Evolutionary conservation across 2,888 invertebrate species (phyloP).

Genomic region (Eueremaeus valkanovi): DNA sequence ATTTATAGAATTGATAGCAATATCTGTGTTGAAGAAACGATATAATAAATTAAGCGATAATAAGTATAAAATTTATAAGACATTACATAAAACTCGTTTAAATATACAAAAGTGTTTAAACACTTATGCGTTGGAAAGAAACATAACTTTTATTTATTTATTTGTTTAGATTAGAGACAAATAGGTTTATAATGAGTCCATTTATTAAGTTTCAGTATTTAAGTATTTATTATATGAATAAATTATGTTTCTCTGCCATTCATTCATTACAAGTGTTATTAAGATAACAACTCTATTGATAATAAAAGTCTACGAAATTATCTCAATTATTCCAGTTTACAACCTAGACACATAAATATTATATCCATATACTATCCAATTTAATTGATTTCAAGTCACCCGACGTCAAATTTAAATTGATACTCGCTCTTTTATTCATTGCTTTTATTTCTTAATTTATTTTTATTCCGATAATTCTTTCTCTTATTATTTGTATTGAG

Average conservation of each 20-base stretch:
- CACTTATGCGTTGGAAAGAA: not conserved
- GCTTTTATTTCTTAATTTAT: no score
- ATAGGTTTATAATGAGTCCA: not conserved
- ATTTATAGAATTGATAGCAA: not conserved
- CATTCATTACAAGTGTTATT: not conserved
- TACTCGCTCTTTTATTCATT: no score
- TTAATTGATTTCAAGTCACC: no score
- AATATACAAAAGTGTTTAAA: not conserved
- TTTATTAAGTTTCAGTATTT: constrained; percentile 14
- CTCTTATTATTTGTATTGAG: constrained; percentile 4
- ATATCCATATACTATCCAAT: no score
- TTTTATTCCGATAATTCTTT: not conserved
- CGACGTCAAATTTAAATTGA: no score
- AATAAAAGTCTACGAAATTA: constrained; percentile 1
- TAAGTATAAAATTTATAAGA: not conserved
- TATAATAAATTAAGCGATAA: constrained; percentile 14
- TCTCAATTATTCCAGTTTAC: not conserved
- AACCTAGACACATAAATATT: no score
- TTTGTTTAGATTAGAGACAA: not conserved
- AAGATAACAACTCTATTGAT: not conserved
- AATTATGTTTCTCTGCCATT: not conserved
- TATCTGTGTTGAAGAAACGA: not conserved
- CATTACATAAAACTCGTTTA: no score
- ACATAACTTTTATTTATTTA: not conserved
- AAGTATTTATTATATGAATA: constrained; percentile 1